Evolutionary conservation across 2,113 vertebrate species (phyloP).

Genomic region (Catharus minimus): DNA sequence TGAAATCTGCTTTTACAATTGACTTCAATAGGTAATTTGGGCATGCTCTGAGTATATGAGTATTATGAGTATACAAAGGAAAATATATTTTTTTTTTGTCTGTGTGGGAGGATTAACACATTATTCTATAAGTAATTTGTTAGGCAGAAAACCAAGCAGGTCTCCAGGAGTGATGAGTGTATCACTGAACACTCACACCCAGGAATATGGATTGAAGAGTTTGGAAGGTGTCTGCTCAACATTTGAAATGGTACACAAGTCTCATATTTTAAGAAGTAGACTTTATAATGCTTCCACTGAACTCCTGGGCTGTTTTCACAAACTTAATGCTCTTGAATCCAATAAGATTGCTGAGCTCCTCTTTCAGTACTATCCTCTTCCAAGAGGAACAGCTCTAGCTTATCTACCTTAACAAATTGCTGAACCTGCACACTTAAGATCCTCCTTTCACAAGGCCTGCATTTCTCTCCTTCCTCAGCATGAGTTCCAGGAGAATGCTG

Average conservation of each 20-base stretch:
- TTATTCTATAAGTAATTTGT: background rate
- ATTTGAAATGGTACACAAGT: background rate
- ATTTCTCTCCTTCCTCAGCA: background rate
- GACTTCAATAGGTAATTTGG: background rate
- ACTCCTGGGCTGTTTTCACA: background rate
- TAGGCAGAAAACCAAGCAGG: background rate
- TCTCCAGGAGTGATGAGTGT: background rate
- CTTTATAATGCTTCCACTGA: background rate
- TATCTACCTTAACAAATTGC: background rate
- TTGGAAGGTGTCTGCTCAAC: background rate
- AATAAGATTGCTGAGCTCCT: background rate
- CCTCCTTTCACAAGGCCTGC: background rate
- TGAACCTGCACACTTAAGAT: background rate
- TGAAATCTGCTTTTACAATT: background rate
- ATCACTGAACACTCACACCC: background rate
- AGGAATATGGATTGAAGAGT: background rate
- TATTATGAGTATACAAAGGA: background rate
- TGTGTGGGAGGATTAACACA: background rate
- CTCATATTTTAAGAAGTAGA: background rate
- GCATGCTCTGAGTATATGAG: background rate
- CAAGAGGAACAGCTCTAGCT: background rate
- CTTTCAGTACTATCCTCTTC: background rate
- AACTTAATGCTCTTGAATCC: background rate
- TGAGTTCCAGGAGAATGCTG: background rate
- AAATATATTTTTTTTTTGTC: background rate